A percentile compares a stretch with the other conserved stretches of the same genome.
phyloP scores from a whole-genome alignment of 2,888 invertebrate species.

The Drosophila tripunctata region DNA sequence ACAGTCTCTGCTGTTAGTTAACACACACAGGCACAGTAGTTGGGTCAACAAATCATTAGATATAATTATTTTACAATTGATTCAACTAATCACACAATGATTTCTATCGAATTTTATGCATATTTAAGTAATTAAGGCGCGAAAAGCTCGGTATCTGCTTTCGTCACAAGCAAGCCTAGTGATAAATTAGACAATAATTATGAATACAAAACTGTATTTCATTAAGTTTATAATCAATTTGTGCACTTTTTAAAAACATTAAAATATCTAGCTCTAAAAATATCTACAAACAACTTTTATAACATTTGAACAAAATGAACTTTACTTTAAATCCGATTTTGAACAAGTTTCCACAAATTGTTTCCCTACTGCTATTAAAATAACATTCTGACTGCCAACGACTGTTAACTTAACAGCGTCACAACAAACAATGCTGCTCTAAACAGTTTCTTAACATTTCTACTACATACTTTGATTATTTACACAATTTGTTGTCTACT shows the following conservation, averaged over 20 bases:
- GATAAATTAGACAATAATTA: too few species aligned
- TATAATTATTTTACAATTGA: constrained; percentile 4
- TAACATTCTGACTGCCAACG: too few species aligned
- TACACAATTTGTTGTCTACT: neutral
- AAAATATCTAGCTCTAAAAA: too few species aligned
- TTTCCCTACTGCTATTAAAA: too few species aligned
- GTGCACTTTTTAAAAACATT: too few species aligned
- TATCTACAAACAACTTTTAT: too few species aligned
- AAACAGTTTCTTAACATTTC: neutral
- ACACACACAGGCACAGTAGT: neutral
- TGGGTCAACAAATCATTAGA: neutral
- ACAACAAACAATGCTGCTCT: neutral
- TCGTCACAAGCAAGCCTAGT: too few species aligned
- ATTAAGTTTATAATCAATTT: too few species aligned
- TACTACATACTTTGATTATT: neutral
- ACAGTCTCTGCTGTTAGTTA: constrained; percentile 36
- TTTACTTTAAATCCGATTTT: too few species aligned
- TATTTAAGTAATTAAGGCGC: neutral
- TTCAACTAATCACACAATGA: neutral
- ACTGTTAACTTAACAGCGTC: neutral
- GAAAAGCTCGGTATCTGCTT: too few species aligned
- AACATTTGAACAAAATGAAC: neutral
- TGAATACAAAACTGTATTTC: too few species aligned
- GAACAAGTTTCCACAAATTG: neutral
- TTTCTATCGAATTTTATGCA: neutral